Percentiles rank a stretch among this genome's conserved stretches.
phyloP scores from a whole-genome alignment of 2,797 vertebrate genomes.

The Pelodytes ibericus region DNA sequence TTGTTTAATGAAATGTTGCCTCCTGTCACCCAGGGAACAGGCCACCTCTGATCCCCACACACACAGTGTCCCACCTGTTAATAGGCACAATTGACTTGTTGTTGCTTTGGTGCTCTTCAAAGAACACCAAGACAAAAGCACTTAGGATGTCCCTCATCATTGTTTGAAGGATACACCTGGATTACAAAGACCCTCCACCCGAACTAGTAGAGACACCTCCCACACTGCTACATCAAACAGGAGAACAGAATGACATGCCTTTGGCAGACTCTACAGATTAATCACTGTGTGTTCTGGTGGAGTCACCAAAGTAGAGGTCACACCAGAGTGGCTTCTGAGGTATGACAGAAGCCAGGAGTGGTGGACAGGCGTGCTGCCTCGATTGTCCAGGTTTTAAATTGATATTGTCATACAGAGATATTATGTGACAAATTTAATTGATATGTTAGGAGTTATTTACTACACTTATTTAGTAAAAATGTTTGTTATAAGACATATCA shows the following conservation, averaged over 20 bases:
- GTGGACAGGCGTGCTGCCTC: too few relatives aligned
- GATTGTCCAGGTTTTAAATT: too few relatives aligned
- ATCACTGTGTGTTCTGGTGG: slow-evolving; percentile 10
- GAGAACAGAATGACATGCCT: slow-evolving; percentile 11
- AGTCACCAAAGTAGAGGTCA: slow-evolving; percentile 5
- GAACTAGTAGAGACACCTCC: slow-evolving; percentile 36
- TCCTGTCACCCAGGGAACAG: slow-evolving; percentile 36
- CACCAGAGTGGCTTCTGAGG: background rate
- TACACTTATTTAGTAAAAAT: too few relatives aligned
- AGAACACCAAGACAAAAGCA: slow-evolving; percentile 32
- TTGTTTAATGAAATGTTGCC: slow-evolving; percentile 39
- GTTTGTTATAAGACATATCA: too few relatives aligned
- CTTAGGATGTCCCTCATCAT: slow-evolving; percentile 49
- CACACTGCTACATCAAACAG: slow-evolving; percentile 43
- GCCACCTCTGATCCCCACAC: slow-evolving; percentile 49
- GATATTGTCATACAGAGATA: too few relatives aligned
- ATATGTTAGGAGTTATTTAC: too few relatives aligned
- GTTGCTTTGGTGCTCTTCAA: slow-evolving; percentile 53
- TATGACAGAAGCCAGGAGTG: too few relatives aligned
- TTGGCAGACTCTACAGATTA: slow-evolving; percentile 10
- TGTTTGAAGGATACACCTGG: slow-evolving; percentile 51
- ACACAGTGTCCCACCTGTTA: slow-evolving; percentile 46
- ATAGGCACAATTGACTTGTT: slow-evolving; percentile 46
- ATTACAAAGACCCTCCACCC: slow-evolving; percentile 48
- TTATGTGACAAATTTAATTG: too few relatives aligned